Evolutionary conservation across 1,140 invertebrate species (phyloP), one percentile per base, ranked within the genome.

Genomic region (Drosophila tsacasi): DNA sequence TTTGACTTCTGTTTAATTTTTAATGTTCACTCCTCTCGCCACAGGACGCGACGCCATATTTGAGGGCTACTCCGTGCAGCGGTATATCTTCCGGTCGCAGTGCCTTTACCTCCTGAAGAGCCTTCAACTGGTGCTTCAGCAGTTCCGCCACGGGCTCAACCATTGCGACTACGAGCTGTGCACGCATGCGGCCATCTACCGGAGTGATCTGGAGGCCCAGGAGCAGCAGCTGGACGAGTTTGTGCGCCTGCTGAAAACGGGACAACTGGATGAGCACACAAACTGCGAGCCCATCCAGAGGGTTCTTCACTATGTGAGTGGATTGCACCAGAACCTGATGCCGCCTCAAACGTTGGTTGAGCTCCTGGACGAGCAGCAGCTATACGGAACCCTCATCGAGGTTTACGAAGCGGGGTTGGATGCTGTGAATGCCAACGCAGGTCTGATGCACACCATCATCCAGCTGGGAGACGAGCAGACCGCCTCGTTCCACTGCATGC

Each of bases 251-350:
- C 94, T 99, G 0, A 97, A 97, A 92, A 96, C 96, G 52, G 97
- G 97, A 92, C 96, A 96, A 93, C 93, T 99, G 30, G 98, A 99
- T 93, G 98, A 99, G 93, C 99, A 98, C 93, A 95, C 97, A 37
- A 95, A 96, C 3, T 95, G 97, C 59, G 97, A 99, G 92, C 94
- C 95, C 2, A 94, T 99, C 44, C 97, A 98, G 85, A 97, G 97
- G 71, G 97, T 96, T 64, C 96, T 97, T 50, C 94, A 93, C n/a
- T 98, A 98, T 91, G 97, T 99, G 82, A 95, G 96, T 81, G 96
- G 95, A 1, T 95, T 98, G 92, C 97, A 97, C 91, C 95, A 95
- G 5, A 95, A 97, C 4, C 94, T 98, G 37, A 94, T 98, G 76
- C 94, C 94, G 52, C 94, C 94, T 42, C 94, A 94, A 79, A 94